Evolutionary conservation across 2,113 vertebrate species (phyloP), one percentile per base, ranked within the genome.

Genomic region (Capricornis sumatraensis): DNA sequence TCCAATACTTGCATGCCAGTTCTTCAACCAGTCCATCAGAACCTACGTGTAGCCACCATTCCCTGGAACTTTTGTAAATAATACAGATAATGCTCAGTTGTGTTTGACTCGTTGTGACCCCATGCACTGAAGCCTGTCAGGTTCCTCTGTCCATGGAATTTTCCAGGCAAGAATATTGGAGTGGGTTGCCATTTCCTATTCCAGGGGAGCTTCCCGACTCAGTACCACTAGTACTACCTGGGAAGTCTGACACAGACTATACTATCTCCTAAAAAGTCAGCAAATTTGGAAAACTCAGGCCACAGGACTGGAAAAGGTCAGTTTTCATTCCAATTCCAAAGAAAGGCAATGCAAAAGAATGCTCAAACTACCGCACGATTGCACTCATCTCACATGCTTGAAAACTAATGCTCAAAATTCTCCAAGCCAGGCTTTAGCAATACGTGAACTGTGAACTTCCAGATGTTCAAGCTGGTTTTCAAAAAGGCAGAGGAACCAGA

Each of bases 291-390:
- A 60, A 60, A 30, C 58, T 60, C 58, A 30, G 58, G 27, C 27
- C 27, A 30, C 27, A 60, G 58, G 58, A 60, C 58, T 60, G 58
- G 58, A 60, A 30, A 60, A 60, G 58, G 12, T 60, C 58, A 60
- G 12, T 60, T 60, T 28, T 60, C 58, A 60, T 30, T 14, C 28
- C 58, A 60, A 15, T 60, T 1, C 12, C 58, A 60, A 60, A 60
- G 58, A 30, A 58, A 60, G 27, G 27, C 27, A 60, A 60, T 6
- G 58, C 27, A 6, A 60, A 30, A 28, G 58, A 60, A 60, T 60
- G 1, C 58, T 14, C 58, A 60, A 60, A 60, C 58, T 60, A 60
- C 27, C 0, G 0, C 58, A 60, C 27, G 1, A 14, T 1, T 60
- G 58, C 58, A 60, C 12, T 60, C 58, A 60, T 60, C 58, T 60